A percentile compares a stretch with the other conserved stretches of the same genome.
Evolutionary conservation across 1,140 invertebrate species (phyloP).

Genomic region (Triops cancriformis): DNA sequence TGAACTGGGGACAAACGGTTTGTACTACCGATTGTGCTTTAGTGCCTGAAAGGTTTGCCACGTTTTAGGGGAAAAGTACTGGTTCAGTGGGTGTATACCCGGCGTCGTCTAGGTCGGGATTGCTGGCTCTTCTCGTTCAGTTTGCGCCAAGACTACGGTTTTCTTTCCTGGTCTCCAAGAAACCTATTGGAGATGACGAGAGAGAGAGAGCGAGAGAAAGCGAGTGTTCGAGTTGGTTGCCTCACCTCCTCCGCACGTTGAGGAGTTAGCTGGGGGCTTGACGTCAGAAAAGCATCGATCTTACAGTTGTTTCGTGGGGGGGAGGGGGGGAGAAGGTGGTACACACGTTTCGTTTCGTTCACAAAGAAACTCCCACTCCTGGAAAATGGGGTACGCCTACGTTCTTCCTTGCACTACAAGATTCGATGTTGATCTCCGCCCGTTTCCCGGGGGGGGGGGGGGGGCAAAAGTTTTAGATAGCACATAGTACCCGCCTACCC

Average conservation of each 20-base stretch:
- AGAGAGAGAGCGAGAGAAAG: neutral
- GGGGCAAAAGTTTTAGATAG: no score
- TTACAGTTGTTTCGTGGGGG: neutral
- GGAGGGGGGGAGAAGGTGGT: neutral
- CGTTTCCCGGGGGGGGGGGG: no score
- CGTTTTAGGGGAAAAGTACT: no score
- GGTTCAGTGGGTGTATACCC: no score
- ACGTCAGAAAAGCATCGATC: conserved; percentile 13
- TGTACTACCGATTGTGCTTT: no score
- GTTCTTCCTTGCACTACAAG: neutral
- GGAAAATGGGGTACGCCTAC: neutral
- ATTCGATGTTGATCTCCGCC: no score
- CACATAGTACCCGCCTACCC: no score
- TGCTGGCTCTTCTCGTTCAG: neutral
- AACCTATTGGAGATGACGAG: neutral
- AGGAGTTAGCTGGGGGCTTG: neutral
- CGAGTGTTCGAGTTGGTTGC: neutral
- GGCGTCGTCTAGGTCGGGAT: no score
- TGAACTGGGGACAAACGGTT: no score
- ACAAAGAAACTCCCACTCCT: neutral
- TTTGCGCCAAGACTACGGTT: neutral
- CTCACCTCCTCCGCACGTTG: neutral
- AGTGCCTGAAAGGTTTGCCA: no score
- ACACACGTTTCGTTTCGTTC: neutral
- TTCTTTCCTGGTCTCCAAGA: neutral